A percentile compares a stretch with the other conserved stretches of the same genome.
These are phyloP conservation scores for Mola mola DNA, from an alignment of 2,113 vertebrate genomes.

Conservation along the genomic window DNA sequence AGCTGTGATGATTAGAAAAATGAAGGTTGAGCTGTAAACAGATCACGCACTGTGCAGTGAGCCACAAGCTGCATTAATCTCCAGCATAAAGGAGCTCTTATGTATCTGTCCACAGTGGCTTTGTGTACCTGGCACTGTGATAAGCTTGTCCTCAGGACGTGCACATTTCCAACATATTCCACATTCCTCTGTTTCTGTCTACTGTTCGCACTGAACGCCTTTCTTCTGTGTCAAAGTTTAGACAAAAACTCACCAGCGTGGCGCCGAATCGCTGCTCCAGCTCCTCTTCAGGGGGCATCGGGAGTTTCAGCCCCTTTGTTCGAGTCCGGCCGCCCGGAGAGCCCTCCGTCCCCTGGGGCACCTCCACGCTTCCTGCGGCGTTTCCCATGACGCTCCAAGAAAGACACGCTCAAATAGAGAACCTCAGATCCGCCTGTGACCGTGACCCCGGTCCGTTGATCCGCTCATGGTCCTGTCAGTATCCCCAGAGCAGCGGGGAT, in stretches of 20 bases:
- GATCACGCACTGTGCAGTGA: slow-evolving; percentile 2
- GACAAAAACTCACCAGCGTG: slow-evolving; percentile 84
- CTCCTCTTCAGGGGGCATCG: slow-evolving; percentile 84
- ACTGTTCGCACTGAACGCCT: slow-evolving; percentile 2
- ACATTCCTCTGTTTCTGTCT: slow-evolving; percentile 51
- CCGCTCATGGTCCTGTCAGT: slow-evolving; percentile 7
- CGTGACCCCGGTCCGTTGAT: slow-evolving; percentile 16
- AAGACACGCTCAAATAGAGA: not conserved
- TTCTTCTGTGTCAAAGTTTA: slow-evolving; percentile 6
- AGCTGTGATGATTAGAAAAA: not conserved
- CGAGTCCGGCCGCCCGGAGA: slow-evolving; percentile 60
- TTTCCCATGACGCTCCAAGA: slow-evolving; percentile 84
- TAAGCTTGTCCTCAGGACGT: slow-evolving; percentile 44
- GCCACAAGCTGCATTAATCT: slow-evolving; percentile 44
- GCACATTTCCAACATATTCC: slow-evolving; percentile 62
- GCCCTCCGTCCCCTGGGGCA: slow-evolving; percentile 65
- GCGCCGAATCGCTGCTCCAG: slow-evolving; percentile 86
- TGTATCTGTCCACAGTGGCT: slow-evolving; percentile 41
- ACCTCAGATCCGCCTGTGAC: slow-evolving; percentile 5
- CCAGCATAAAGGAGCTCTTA: slow-evolving; percentile 55
- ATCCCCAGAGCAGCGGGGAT: slow-evolving; percentile 15
- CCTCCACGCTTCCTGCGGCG: slow-evolving; percentile 84
- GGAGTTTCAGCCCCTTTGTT: slow-evolving; percentile 74
- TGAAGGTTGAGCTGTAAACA: slow-evolving; percentile 7
- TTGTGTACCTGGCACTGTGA: slow-evolving; percentile 51